phyloP scores from a whole-genome alignment of 2,888 invertebrate species.

The Pheosia tremula region DNA sequence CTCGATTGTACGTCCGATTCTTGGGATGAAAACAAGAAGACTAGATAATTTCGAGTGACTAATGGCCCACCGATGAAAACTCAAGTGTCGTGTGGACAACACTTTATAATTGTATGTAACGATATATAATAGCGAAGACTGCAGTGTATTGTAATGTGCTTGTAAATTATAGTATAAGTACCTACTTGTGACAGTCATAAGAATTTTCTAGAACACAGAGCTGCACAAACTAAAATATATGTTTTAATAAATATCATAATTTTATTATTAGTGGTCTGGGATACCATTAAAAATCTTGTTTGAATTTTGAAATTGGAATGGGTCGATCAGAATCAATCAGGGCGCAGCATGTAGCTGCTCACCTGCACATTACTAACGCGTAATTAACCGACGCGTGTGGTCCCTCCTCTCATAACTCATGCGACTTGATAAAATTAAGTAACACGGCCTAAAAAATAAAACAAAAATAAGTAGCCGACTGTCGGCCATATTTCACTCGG shows the following conservation, averaged over 20 bases:
- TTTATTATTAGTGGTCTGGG: not conserved
- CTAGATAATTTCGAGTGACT: constrained; percentile 31
- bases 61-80: constrained; percentile 26
- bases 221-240: not conserved
- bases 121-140: not conserved
- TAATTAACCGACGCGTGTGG: constrained; percentile 82
- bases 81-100: constrained; percentile 19
- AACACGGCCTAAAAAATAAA: constrained; percentile 77
- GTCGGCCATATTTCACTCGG: constrained; percentile 79
- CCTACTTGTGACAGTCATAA: not conserved
- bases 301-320: constrained; percentile 39
- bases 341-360: constrained; percentile 40
- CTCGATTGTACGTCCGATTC: constrained; percentile 46
- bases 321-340: constrained; percentile 37
- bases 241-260: not conserved
- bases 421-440: constrained; percentile 84
- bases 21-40: constrained; percentile 37
- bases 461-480: constrained; percentile 79
- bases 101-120: not conserved
- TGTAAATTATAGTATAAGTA: not conserved
- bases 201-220: not conserved
- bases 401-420: constrained; percentile 81
- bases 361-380: constrained; percentile 61
- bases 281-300: constrained; percentile 19
- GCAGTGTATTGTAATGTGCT: constrained; percentile 22